Evolutionary conservation across 2,888 invertebrate species (phyloP).

Genomic region (Euspilapteryx auroguttella): DNA sequence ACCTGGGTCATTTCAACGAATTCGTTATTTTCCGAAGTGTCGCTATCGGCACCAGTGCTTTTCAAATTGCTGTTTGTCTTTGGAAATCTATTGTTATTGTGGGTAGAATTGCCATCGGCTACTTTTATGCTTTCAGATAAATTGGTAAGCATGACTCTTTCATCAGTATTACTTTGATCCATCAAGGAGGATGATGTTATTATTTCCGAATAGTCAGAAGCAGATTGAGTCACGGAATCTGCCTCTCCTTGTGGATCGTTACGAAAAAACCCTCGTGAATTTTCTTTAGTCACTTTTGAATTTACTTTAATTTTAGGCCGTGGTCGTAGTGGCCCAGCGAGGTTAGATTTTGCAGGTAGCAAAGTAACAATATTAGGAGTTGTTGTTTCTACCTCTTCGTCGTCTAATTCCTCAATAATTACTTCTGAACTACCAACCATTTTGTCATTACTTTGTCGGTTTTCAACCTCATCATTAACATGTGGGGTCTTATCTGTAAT

Average conservation of each 20-base stretch:
- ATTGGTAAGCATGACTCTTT: slow-evolving; percentile 14
- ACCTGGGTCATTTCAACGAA: slow-evolving; percentile 16
- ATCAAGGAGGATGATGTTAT: slow-evolving; percentile 14
- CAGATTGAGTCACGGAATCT: slow-evolving; percentile 23
- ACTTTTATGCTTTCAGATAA: slow-evolving; percentile 18
- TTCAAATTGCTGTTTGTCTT: slow-evolving; percentile 35
- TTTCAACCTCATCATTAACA: slow-evolving; percentile 17
- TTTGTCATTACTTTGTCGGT: slow-evolving; percentile 24
- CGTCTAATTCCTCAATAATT: slow-evolving; percentile 29
- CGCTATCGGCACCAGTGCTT: slow-evolving; percentile 11
- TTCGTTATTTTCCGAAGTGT: slow-evolving; percentile 9
- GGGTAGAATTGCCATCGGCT: slow-evolving; percentile 12
- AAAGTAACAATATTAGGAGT: slow-evolving; percentile 59
- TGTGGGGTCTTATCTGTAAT: slow-evolving; percentile 13
- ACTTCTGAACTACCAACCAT: slow-evolving; percentile 45
- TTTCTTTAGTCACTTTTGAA: slow-evolving; percentile 26
- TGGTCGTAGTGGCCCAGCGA: slow-evolving; percentile 72
- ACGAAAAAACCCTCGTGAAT: slow-evolving; percentile 28
- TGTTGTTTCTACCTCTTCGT: slow-evolving; percentile 17
- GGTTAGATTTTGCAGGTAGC: slow-evolving; percentile 78
- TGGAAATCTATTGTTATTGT: slow-evolving; percentile 30
- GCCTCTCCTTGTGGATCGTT: slow-evolving; percentile 22
- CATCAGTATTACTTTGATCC: slow-evolving; percentile 13
- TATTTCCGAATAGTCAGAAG: slow-evolving; percentile 22
- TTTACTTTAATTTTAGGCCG: slow-evolving; percentile 53